Base-by-base conservation (phyloP, 2,113 vertebrate species). In the Podarcis muralis region DNA sequence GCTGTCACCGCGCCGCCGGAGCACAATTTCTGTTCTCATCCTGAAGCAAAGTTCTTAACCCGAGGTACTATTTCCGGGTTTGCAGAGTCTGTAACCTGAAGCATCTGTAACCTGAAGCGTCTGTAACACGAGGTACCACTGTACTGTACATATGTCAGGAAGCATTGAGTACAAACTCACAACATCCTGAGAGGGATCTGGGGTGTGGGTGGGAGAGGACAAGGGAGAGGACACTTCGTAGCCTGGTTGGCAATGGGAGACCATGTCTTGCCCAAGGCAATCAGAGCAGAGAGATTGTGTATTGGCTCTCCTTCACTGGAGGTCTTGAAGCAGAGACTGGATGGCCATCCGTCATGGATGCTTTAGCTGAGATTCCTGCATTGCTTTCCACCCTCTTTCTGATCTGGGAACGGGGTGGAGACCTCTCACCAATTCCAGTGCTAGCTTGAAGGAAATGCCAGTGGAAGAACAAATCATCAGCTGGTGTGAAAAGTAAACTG, bases 161-260 rank as follows among this genome's bases (percentile, higher is more conserved):
- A 66, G 22, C 35, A 81, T 81, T 59, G 35, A 78, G 81, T 79
- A 84, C 83, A 81, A 80, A 91, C 83, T 93, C 89, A 82, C 65
- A 85, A 89, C 83, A 87, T 81, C 69, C 6, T 35, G 89, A 71
- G 68, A 30, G 9, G 81, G 48, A 23, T 0, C 6, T 0, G 32
- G 40, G 37, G 18, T 4, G 6, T 6, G 12, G 32, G 15, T 9
- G 62, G 59, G 69, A 23, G 69, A 68, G 72, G 68, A 25, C 62
- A 62, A 8, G 1, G 68, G 4, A 35, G n/a, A 20, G 23, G 87
- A 86, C 80, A 79, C 65, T 78, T 83, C 13, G 3, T 30, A 40
- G 71, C 57, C 69, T 72, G 27, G 25, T 23, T 22, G 79, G 35
- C 32, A 32, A 37, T 5, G 53, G 86, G 68, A 82, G 35, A 75